These are phyloP conservation scores for Meloidogyne chitwoodi DNA, from an alignment of 1,140 invertebrate genomes.

Conservation along the genomic window DNA sequence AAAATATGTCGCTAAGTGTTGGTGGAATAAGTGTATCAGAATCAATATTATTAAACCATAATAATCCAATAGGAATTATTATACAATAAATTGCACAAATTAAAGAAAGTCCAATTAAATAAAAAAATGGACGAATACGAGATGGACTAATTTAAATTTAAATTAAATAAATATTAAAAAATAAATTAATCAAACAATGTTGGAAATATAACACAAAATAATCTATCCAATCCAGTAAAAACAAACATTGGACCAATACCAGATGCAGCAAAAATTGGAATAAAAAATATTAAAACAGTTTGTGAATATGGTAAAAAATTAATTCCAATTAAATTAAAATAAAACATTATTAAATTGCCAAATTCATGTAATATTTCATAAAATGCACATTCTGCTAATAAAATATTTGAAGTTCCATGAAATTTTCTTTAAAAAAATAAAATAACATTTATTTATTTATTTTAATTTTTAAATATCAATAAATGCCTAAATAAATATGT, in stretches of 20 bases:
- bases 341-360: not conserved
- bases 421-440: not conserved
- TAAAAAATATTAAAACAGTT: not conserved
- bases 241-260: not conserved
- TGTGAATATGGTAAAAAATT: not conserved
- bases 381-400: slow-evolving; percentile 4
- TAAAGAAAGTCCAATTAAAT: not conserved
- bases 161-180: not conserved
- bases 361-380: slow-evolving; percentile 5
- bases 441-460: not conserved
- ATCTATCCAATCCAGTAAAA: slow-evolving; percentile 11
- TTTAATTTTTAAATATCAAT: too few species aligned
- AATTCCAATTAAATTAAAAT: not conserved
- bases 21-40: not conserved
- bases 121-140: not conserved
- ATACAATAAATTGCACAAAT: not conserved
- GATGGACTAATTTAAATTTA: not conserved
- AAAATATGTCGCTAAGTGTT: not conserved
- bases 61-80: not conserved
- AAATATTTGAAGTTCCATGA: slow-evolving; percentile 11
- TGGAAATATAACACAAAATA: slow-evolving; percentile 6
- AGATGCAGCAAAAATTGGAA: not conserved
- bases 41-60: not conserved
- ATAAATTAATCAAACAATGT: not conserved
- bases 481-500: slow-evolving; percentile 9